Evolutionary conservation across 1,140 invertebrate genomes (phyloP).

Genomic region (Kradibia gibbosae): DNA sequence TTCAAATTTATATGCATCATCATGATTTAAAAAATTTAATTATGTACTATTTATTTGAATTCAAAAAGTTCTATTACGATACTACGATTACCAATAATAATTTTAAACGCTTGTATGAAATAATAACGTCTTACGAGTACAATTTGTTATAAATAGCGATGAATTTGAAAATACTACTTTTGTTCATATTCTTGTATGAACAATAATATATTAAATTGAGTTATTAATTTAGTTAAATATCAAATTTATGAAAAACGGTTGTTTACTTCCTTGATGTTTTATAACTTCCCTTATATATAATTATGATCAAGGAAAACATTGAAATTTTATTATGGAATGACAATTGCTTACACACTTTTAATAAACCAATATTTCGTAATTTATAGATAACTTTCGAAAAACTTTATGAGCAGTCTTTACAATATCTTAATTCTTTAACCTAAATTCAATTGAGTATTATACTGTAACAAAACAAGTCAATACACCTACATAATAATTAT

Average conservation of each 20-base stretch:
- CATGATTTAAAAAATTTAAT: neutral
- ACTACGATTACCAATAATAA: neutral
- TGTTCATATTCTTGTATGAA: neutral
- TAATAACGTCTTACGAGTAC: neutral
- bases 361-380: constrained; percentile 19
- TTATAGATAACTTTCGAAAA: constrained; percentile 1
- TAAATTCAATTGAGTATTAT: constrained; percentile 44
- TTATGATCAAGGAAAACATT: neutral
- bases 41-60: neutral
- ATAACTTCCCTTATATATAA: neutral
- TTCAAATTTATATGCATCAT: neutral
- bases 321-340: constrained; percentile 23
- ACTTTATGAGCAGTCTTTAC: constrained; percentile 24
- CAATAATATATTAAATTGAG: neutral
- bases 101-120: neutral
- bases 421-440: constrained; percentile 33
- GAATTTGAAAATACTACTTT: neutral
- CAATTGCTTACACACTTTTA: constrained; percentile 29
- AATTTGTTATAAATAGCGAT: neutral
- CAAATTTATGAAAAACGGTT: neutral
- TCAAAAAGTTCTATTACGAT: neutral
- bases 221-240: neutral
- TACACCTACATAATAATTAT: constrained; percentile 23
- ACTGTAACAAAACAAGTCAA: constrained; percentile 8
- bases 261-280: constrained; percentile 10